Percentiles rank a stretch among this genome's conserved stretches.
phyloP scores from a whole-genome alignment of 2,797 vertebrate genomes.

The Sebastiscus albofasciatus region DNA sequence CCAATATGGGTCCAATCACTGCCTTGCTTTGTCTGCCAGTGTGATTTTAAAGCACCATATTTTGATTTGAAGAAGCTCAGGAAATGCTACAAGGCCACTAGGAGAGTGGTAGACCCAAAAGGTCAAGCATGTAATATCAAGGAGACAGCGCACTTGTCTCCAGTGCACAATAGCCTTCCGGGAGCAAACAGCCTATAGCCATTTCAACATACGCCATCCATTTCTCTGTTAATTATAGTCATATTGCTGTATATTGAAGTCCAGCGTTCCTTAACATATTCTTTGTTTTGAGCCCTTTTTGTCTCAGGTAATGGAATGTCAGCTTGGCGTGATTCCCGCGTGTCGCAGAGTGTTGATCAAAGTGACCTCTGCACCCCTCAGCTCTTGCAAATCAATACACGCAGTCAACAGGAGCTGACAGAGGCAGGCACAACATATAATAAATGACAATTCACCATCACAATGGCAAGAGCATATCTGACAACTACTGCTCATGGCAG shows the following conservation, averaged over 20 bases:
- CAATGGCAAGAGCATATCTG: constrained; percentile 86
- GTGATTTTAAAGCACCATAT: constrained; percentile 46
- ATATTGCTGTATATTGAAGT: constrained; percentile 85
- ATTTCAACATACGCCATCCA: constrained; percentile 74
- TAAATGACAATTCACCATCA: constrained; percentile 89
- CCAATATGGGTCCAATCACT: constrained; percentile 16
- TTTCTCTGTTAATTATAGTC: constrained; percentile 90
- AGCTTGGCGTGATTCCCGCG: constrained; percentile 85
- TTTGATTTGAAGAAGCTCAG: constrained; percentile 65
- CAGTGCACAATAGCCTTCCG: constrained; percentile 77
- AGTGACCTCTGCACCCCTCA: constrained; percentile 89
- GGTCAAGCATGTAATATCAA: constrained; percentile 85
- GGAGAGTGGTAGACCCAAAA: constrained; percentile 61
- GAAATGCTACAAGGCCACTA: constrained; percentile 37
- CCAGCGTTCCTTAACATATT: constrained; percentile 88
- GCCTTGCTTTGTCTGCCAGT: background rate
- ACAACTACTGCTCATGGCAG: constrained; percentile 88
- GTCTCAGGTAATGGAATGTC: constrained; percentile 92
- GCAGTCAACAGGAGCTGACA: constrained; percentile 85
- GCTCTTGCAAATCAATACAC: constrained; percentile 91
- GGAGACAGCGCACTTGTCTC: constrained; percentile 69
- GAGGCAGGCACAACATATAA: constrained; percentile 90
- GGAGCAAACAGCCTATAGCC: constrained; percentile 69
- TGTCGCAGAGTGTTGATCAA: constrained; percentile 90
- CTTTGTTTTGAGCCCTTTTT: constrained; percentile 86